Conservation (phyloP, 2,888 invertebrate genomes). For the Perizoma flavofasciatum region DNA sequence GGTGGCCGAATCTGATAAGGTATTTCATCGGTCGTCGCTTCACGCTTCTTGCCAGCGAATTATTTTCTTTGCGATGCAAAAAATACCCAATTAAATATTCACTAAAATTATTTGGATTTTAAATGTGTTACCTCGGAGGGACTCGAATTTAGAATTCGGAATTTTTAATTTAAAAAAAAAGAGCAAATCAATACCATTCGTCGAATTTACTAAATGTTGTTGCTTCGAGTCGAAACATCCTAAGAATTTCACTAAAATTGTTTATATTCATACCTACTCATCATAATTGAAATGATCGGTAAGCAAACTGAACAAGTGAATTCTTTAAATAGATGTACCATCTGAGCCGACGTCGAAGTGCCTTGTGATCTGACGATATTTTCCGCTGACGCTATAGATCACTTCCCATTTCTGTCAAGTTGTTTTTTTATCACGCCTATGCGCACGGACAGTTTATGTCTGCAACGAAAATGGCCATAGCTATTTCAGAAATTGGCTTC, state of each 20-base stretch:
- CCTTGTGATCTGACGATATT: constrained; percentile 23
- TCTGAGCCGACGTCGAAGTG: constrained; percentile 24
- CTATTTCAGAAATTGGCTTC: neutral
- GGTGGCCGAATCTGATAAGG: constrained; percentile 4
- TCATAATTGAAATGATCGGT: constrained; percentile 6
- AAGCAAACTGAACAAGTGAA: constrained; percentile 4
- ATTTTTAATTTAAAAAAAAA: too few relatives aligned
- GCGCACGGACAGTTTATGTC: constrained; percentile 16
- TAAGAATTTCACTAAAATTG: too few relatives aligned
- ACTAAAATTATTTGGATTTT: too few relatives aligned
- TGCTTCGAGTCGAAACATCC: too few relatives aligned
- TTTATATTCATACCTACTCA: neutral
- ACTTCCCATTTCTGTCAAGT: constrained; percentile 25
- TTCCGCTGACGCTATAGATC: constrained; percentile 25
- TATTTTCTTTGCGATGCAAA: too few relatives aligned
- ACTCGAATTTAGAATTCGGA: too few relatives aligned
- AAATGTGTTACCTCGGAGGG: too few relatives aligned
- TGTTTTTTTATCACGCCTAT: constrained; percentile 12
- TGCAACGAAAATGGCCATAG: constrained; percentile 2
- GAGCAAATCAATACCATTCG: too few relatives aligned
- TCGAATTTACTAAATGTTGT: too few relatives aligned
- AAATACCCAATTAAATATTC: too few relatives aligned
- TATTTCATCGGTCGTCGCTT: constrained; percentile 1
- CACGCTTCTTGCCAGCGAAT: neutral
- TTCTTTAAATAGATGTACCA: constrained; percentile 29